Conservation (phyloP, 2,888 invertebrate species). For the Germaria angustata region DNA sequence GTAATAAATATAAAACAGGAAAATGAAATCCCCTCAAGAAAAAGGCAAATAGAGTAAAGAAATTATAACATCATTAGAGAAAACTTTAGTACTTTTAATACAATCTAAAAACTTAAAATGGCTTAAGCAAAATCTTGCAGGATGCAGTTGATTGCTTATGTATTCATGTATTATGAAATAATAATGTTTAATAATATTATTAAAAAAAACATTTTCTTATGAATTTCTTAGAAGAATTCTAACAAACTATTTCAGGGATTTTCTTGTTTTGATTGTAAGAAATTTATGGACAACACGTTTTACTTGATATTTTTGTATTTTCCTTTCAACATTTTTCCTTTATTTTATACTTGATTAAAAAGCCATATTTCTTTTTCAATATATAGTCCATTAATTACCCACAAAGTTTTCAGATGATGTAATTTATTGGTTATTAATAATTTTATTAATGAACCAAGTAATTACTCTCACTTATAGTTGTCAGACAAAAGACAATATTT, state of each 20-base stretch:
- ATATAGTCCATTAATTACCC: neutral
- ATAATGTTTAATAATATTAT: neutral
- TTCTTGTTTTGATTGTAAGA: too few species aligned
- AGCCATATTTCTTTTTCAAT: neutral
- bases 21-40: neutral
- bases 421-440: neutral
- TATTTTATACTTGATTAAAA: neutral
- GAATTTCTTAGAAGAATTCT: neutral
- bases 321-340: neutral
- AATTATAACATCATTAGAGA: constrained; percentile 23
- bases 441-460: neutral
- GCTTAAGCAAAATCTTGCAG: neutral
- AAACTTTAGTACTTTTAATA: constrained; percentile 23
- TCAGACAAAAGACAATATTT: too few species aligned
- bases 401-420: neutral
- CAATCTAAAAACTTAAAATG: constrained; percentile 3
- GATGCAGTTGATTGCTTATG: neutral
- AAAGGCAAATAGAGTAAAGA: neutral
- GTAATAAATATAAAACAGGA: neutral
- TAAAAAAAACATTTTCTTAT: neutral
- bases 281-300: too few species aligned
- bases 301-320: neutral
- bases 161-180: neutral
- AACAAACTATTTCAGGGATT: neutral
- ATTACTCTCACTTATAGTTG: too few species aligned